A percentile compares a stretch with the other conserved stretches of the same genome.
phyloP scores from a whole-genome alignment of 2,113 vertebrate genomes.

The Chrysemys picta region DNA sequence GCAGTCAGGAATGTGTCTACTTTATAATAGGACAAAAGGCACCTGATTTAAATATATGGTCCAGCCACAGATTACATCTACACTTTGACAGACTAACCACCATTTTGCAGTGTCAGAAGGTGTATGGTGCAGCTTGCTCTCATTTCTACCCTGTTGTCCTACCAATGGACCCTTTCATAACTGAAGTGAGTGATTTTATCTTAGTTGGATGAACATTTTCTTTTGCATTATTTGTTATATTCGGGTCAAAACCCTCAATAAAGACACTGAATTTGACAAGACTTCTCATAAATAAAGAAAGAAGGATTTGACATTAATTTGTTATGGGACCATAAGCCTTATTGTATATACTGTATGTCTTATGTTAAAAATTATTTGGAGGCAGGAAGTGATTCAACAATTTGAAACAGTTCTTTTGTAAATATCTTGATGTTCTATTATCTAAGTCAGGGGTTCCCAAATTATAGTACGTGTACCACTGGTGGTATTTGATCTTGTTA shows the following conservation, averaged over 20 bases:
- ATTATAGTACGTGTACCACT: no score
- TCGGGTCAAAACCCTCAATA: neutral
- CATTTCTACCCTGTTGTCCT: neutral
- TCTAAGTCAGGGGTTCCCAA: neutral
- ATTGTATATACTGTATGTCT: neutral
- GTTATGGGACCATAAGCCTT: neutral
- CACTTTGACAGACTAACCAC: no score
- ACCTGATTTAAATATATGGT: neutral
- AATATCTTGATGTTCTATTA: neutral
- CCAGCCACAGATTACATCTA: neutral
- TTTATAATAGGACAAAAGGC: neutral
- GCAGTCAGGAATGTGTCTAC: neutral
- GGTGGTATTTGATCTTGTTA: no score
- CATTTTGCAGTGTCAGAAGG: no score
- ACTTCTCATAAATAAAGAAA: neutral
- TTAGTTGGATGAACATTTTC: neutral
- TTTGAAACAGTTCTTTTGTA: neutral
- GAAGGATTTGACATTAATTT: neutral
- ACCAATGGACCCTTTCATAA: neutral
- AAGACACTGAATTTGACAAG: neutral
- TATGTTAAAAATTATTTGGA: constrained; percentile 25
- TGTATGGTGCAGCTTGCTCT: neutral
- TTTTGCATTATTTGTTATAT: neutral
- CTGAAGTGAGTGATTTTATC: neutral
- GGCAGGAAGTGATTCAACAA: neutral